These are phyloP conservation scores for Aegypius monachus DNA, from an alignment of 2,113 vertebrate species.

Conservation along the genomic window DNA sequence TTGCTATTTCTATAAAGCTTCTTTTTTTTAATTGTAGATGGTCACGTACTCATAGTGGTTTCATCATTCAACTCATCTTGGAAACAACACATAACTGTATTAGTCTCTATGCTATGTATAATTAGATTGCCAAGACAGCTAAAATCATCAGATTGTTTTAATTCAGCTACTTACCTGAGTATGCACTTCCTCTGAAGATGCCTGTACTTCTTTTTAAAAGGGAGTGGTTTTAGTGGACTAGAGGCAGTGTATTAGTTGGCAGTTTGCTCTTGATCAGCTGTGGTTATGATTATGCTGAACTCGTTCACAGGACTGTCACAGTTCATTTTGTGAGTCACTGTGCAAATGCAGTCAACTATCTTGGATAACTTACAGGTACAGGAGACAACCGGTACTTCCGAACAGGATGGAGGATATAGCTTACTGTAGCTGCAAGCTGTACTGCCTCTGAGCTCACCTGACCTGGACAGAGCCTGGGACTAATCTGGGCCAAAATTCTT, in stretches of 20 bases:
- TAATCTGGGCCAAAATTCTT: background rate
- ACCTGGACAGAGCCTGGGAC: background rate
- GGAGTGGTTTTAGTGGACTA: background rate
- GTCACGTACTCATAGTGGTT: background rate
- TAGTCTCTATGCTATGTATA: background rate
- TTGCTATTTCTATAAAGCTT: background rate
- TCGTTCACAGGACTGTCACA: accelerated
- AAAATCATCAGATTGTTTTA: background rate
- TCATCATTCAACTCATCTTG: background rate
- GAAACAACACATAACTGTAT: background rate
- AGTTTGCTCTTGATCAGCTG: background rate
- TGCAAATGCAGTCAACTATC: background rate
- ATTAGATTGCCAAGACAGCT: background rate
- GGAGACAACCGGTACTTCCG: background rate
- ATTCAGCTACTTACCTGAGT: background rate
- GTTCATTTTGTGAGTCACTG: background rate
- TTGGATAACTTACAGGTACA: background rate
- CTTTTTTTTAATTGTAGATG: background rate
- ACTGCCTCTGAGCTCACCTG: background rate
- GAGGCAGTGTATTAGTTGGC: background rate
- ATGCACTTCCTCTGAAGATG: background rate
- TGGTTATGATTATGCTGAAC: background rate
- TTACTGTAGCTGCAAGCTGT: background rate
- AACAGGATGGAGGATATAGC: too few species aligned
- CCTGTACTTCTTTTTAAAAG: background rate